Percentiles rank a stretch among this genome's conserved stretches.
These are phyloP conservation scores for Polymixis flavicincta DNA, from an alignment of 2,888 invertebrate species.

Conservation along the genomic window DNA sequence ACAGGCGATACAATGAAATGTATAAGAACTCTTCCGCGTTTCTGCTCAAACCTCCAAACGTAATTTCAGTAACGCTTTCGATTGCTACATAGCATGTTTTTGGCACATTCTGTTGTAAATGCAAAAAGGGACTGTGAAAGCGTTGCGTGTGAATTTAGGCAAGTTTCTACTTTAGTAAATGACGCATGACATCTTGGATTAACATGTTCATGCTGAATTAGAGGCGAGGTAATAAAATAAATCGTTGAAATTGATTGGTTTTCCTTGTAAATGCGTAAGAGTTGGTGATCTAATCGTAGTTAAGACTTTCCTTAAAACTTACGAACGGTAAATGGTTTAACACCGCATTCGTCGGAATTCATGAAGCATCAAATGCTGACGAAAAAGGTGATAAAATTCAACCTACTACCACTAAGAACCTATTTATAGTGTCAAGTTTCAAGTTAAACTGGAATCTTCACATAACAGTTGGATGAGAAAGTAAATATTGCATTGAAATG, in stretches of 20 bases:
- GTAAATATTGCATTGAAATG: slow-evolving; percentile 22
- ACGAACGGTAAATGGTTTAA: not conserved
- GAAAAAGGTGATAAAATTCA: not conserved
- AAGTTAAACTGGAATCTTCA: slow-evolving; percentile 3
- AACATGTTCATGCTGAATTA: slow-evolving; percentile 9
- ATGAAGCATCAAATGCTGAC: not conserved
- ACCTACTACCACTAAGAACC: not conserved
- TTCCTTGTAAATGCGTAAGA: slow-evolving; percentile 19
- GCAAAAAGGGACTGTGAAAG: slow-evolving; percentile 26
- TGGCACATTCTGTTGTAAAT: slow-evolving; percentile 14
- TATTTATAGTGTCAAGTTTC: slow-evolving; percentile 6
- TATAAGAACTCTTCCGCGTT: not conserved
- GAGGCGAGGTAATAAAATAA: slow-evolving; percentile 11
- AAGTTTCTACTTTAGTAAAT: slow-evolving; percentile 30
- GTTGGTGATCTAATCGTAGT: slow-evolving; percentile 3
- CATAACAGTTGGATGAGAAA: slow-evolving; percentile 23
- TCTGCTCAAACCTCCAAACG: not conserved
- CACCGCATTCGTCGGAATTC: not conserved
- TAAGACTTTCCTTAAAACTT: slow-evolving; percentile 17
- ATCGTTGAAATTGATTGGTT: slow-evolving; percentile 10
- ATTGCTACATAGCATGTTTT: slow-evolving; percentile 17
- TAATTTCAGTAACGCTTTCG: slow-evolving; percentile 12
- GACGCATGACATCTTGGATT: not conserved
- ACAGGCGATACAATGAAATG: not conserved
- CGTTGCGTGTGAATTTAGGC: slow-evolving; percentile 2